Evolutionary conservation across 2,797 vertebrate genomes (phyloP).

Genomic region (Rhabdophis nuchalis): DNA sequence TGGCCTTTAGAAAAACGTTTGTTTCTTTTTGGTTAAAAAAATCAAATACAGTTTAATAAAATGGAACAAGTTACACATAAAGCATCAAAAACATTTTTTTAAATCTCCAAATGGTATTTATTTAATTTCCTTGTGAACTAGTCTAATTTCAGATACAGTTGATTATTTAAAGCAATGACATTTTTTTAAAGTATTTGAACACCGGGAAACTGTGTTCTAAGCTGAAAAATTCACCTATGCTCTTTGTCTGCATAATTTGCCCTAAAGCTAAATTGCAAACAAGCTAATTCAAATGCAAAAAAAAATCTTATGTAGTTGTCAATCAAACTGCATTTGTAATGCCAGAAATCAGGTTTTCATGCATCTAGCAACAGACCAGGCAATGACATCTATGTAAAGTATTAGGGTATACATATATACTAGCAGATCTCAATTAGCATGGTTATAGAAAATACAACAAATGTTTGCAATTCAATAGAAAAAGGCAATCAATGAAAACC

Average conservation of each 20-base stretch:
- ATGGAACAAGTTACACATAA: background rate
- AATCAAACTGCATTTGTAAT: background rate
- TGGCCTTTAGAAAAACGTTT: conserved; percentile 27
- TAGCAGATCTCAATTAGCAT: background rate
- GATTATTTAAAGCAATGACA: background rate
- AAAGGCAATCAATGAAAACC: background rate
- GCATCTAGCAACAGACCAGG: background rate
- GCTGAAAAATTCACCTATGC: background rate
- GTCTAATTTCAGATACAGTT: conserved; percentile 14
- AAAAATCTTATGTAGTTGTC: background rate
- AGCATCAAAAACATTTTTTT: conserved; percentile 5
- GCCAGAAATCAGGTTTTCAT: background rate
- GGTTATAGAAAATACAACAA: background rate
- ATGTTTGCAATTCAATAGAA: background rate
- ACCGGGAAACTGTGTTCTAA: background rate
- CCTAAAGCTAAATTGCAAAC: background rate
- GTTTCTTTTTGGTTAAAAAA: conserved; percentile 18
- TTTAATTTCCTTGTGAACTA: background rate
- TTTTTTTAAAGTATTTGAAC: background rate
- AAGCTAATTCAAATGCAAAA: background rate
- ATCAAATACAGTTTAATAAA: background rate
- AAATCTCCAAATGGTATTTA: background rate
- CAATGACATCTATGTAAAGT: background rate
- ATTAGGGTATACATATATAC: background rate
- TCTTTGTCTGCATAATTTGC: background rate